Conservation (phyloP, 2,113 vertebrate species). For the Herpailurus yagouaroundi region DNA sequence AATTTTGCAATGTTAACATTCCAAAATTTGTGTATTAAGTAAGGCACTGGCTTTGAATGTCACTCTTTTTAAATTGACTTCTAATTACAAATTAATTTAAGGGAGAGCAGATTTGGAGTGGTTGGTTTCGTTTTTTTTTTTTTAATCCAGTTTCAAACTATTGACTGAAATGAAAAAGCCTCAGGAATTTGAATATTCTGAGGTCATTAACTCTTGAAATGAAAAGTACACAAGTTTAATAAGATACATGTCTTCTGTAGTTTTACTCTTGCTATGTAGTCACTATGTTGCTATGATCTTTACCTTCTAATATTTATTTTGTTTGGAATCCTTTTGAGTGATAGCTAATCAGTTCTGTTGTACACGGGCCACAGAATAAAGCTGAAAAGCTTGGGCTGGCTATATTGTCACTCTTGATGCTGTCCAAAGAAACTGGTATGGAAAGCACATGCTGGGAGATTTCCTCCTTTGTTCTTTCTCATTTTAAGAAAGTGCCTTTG, state of each 20-base stretch:
- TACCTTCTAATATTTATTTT: conserved; percentile 70
- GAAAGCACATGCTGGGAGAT: conserved; percentile 86
- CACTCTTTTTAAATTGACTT: conserved; percentile 48
- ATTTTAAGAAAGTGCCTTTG: conserved; percentile 87
- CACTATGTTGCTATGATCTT: conserved; percentile 79
- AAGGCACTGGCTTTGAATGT: background rate
- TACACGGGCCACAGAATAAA: conserved; percentile 72
- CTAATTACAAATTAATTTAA: conserved; percentile 36
- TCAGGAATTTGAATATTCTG: conserved; percentile 54
- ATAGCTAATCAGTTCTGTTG: conserved; percentile 83
- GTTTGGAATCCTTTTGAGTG: conserved; percentile 79
- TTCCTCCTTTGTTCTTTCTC: conserved; percentile 87
- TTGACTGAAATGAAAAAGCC: conserved; percentile 56
- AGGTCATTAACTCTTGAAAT: conserved; percentile 52
- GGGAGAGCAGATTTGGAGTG: background rate
- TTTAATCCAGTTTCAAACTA: background rate
- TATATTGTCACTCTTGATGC: conserved; percentile 84
- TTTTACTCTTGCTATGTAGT: conserved; percentile 78
- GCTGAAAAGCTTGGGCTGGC: conserved; percentile 82
- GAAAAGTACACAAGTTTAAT: conserved; percentile 38
- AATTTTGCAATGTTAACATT: conserved; percentile 31
- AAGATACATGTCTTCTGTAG: conserved; percentile 77
- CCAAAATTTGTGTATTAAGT: conserved; percentile 22
- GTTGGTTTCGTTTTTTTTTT: background rate
- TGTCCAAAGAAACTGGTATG: conserved; percentile 85